Conservation (phyloP, 92 coral and sea anemone species). For the Siderastrea radians region DNA sequence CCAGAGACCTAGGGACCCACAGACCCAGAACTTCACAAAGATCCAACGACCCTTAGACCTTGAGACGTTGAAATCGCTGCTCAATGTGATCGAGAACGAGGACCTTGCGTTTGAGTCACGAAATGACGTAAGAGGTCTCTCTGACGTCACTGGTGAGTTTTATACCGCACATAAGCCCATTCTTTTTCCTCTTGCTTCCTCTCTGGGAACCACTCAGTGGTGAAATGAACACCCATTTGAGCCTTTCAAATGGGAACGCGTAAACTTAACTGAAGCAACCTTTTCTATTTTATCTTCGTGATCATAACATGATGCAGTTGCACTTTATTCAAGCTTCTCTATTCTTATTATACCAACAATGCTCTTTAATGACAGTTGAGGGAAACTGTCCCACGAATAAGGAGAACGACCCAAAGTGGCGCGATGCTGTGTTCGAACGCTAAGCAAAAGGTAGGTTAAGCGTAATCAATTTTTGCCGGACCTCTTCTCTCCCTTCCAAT, state of each 20-base stretch:
- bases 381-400: slow-evolving; percentile 10
- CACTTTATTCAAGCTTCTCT: background rate
- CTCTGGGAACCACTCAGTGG: too few relatives aligned
- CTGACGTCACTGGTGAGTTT: too few relatives aligned
- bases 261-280: background rate
- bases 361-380: background rate
- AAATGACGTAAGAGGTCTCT: too few relatives aligned
- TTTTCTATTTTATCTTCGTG: background rate
- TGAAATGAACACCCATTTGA: background rate
- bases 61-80: too few relatives aligned
- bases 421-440: slow-evolving; percentile 28
- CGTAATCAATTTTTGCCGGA: background rate
- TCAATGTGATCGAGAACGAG: too few relatives aligned
- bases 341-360: background rate
- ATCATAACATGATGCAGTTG: slow-evolving; percentile 1
- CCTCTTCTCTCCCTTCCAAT: background rate
- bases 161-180: too few relatives aligned
- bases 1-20: too few relatives aligned
- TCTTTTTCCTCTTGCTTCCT: background rate
- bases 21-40: too few relatives aligned
- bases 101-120: too few relatives aligned
- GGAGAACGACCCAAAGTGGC: background rate
- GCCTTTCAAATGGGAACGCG: too few relatives aligned
- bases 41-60: too few relatives aligned
- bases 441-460: slow-evolving; percentile 17